Percentiles rank a stretch among this genome's conserved stretches.
Conservation (phyloP, 2,888 invertebrate species). For the Heteromurus nitidus region DNA sequence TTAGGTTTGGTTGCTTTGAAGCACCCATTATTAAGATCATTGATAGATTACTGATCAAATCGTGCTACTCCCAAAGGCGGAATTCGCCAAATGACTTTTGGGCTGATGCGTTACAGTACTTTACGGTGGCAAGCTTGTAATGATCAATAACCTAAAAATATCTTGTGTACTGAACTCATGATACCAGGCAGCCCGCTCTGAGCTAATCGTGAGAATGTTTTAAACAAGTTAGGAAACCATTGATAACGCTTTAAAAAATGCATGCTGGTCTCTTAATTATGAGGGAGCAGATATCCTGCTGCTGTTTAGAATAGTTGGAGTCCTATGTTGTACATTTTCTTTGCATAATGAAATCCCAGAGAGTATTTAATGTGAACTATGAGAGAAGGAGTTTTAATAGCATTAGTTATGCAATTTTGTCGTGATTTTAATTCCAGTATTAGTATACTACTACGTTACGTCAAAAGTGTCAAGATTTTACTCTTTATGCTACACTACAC, state of each 20-base stretch:
- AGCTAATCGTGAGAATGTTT: conserved; percentile 12
- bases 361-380: too few relatives aligned
- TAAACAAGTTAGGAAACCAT: too few relatives aligned
- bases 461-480: too few relatives aligned
- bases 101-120: not conserved
- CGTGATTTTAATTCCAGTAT: too few relatives aligned
- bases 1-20: conserved; percentile 28
- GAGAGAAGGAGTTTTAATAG: too few relatives aligned
- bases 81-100: conserved; percentile 22
- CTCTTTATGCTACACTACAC: too few relatives aligned
- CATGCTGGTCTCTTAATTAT: not conserved
- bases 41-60: conserved; percentile 37
- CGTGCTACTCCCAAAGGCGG: conserved; percentile 55
- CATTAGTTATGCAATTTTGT: too few relatives aligned
- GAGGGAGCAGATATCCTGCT: not conserved
- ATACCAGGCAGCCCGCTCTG: not conserved
- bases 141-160: not conserved
- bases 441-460: too few relatives aligned
- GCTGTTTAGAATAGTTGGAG: not conserved
- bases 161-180: not conserved
- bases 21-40: conserved; percentile 16
- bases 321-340: too few relatives aligned
- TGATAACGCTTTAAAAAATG: not conserved
- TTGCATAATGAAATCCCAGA: too few relatives aligned
- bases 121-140: not conserved